phyloP scores from a whole-genome alignment of 53 echinoderm and acorn worm species.

The Antedon mediterranea region DNA sequence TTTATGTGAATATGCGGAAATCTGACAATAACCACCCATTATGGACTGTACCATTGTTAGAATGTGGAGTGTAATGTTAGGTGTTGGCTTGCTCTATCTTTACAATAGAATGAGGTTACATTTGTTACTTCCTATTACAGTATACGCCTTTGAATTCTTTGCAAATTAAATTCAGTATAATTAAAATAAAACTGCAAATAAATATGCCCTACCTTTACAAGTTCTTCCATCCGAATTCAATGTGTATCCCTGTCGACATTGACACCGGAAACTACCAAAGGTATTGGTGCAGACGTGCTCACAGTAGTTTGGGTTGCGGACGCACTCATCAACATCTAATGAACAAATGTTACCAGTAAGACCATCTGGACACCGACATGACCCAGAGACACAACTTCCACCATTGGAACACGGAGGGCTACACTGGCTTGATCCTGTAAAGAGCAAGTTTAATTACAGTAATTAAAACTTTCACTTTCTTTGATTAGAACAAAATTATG shows the following conservation, averaged over 20 bases:
- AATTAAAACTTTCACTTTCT: too few species aligned
- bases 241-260: conserved; percentile 41
- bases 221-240: conserved; percentile 63
- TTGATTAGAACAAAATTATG: too few species aligned
- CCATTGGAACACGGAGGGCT: conserved; percentile 59
- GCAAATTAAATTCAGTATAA: too few species aligned
- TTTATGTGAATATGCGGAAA: too few species aligned
- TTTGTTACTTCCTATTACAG: too few species aligned
- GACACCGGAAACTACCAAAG: conserved; percentile 74
- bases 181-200: neutral
- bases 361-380: conserved; percentile 54
- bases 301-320: conserved; percentile 22
- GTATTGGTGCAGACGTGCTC: conserved; percentile 65
- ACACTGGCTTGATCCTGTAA: conserved; percentile 16
- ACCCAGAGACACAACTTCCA: conserved; percentile 46
- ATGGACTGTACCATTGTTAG: too few species aligned
- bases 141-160: too few species aligned
- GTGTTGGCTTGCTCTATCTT: too few species aligned
- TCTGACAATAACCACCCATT: too few species aligned
- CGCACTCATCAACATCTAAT: conserved; percentile 71
- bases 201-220: conserved; percentile 44
- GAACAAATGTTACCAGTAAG: conserved; percentile 55
- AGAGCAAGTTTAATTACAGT: too few species aligned
- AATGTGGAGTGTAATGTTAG: too few species aligned
- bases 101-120: too few species aligned